phyloP scores from a whole-genome alignment of 30 jellyfish, hydroid and myxozoan species.

The Sanderia malayensis region DNA sequence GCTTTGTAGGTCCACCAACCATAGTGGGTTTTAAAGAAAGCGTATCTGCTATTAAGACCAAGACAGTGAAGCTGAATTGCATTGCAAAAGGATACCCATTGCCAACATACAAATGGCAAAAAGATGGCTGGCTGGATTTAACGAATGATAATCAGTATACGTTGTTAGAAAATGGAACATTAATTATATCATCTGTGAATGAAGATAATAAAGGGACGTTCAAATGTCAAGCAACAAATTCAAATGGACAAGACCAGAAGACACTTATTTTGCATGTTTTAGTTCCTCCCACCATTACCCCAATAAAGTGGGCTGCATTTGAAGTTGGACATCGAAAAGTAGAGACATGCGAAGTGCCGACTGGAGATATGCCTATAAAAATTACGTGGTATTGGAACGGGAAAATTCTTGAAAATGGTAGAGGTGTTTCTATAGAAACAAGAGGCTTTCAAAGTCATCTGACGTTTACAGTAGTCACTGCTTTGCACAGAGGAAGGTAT shows the following conservation, averaged over 20 bases:
- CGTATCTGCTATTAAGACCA: constrained; percentile 43
- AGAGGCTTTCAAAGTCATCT: constrained; percentile 42
- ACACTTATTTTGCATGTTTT: constrained; percentile 38
- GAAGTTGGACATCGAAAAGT: constrained; percentile 84
- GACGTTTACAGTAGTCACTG: constrained; percentile 55
- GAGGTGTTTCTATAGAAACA: constrained; percentile 57
- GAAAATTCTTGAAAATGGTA: constrained; percentile 16
- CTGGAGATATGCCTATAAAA: constrained; percentile 70
- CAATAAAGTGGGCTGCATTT: constrained; percentile 71
- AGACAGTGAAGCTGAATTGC: constrained; percentile 60
- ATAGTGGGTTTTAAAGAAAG: constrained; percentile 49
- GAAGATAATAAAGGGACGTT: constrained; percentile 61
- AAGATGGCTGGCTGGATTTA: constrained; percentile 48
- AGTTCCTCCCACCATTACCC: constrained; percentile 92
- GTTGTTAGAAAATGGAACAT: constrained; percentile 75
- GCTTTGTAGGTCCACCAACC: constrained; percentile 72
- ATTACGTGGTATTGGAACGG: constrained; percentile 94
- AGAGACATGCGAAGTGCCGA: constrained; percentile 63
- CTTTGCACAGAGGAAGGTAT: constrained; percentile 83
- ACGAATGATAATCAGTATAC: constrained; percentile 31
- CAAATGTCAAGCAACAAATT: constrained; percentile 65
- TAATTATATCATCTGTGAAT: constrained; percentile 43
- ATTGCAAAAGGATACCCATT: constrained; percentile 82
- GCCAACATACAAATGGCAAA: constrained; percentile 63
- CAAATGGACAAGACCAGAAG: constrained; percentile 43